Evolutionary conservation across 2,888 invertebrate species (phyloP), one percentile per base, ranked within the genome.

Genomic region (Leptarthrus brevirostris): DNA sequence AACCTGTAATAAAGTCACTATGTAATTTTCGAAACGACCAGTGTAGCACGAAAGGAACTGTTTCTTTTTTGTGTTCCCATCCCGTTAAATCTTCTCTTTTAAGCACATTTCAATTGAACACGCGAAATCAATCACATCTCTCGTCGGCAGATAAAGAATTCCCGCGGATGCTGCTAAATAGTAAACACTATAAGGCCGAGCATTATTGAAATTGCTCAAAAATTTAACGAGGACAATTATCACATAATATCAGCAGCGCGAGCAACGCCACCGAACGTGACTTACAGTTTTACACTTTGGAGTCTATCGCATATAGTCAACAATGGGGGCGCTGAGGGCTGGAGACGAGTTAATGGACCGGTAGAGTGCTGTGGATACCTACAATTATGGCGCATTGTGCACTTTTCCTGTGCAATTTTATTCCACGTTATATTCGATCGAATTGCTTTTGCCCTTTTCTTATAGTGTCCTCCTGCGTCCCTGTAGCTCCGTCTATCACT

Each of bases 221-320:
- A 64, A 36, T 64, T 64, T 64, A 64, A 64, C 64, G 20, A 64
- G 64, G 36, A 18, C 64, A 64, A 64, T 64, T 64, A 64, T 64
- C 64, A 64, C 64, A 36, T 40, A 64, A 64, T 64, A 58, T 58
- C 36, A 64, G n/a, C 3, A 34, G 16, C 30, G 22, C 30, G n/a
- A 10, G 56, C n/a, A 34, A 6, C 22, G 14, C n/a, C 6, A 56
- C 16, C 3, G 56, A 56, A 56, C 61, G 61, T 61, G 61, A 61
- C 61, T 61, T 61, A 61, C 61, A 40, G 61, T 61, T 61, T 34
- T 61, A 61, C 61, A 61, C 61, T 34, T 61, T 61, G 36, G 2
- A 18, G 61, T 3, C 30, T 30, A 30, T 3, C 30, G 30, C 8
- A 8, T 61, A 20, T 40, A 61, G 61, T 61, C 36, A 61, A 36